Evolutionary conservation across 2,797 vertebrate species (phyloP).

Genomic region (Sphaeramia orbicularis): DNA sequence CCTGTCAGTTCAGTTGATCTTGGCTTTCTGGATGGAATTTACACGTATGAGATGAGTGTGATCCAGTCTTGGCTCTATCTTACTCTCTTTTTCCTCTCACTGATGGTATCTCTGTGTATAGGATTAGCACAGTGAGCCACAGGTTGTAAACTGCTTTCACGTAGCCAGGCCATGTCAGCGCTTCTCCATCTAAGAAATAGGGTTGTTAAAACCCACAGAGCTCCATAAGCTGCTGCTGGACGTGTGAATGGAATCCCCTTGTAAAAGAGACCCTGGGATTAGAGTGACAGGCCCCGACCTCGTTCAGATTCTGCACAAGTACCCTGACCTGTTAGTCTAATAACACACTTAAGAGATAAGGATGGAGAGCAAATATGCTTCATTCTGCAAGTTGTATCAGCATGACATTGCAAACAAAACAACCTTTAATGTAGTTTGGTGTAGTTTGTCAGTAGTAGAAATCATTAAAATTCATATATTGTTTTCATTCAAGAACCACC

Average conservation of each 20-base stretch:
- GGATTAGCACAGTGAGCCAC: conserved; percentile 27
- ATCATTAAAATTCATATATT: no score
- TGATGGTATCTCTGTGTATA: conserved; percentile 5
- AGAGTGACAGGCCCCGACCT: conserved; percentile 34
- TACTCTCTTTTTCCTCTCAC: conserved; percentile 5
- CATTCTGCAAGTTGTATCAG: no score
- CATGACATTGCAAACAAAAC: no score
- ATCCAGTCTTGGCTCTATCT: background rate
- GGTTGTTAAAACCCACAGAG: conserved; percentile 45
- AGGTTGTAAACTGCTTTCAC: conserved; percentile 24
- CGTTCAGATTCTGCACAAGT: conserved; percentile 20
- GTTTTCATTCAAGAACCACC: no score
- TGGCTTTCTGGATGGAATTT: no score
- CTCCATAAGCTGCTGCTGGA: conserved; percentile 53
- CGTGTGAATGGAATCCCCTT: conserved; percentile 61
- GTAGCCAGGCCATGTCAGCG: conserved; percentile 20
- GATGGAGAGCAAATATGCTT: no score
- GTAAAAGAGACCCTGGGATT: conserved; percentile 55
- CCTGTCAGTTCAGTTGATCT: no score
- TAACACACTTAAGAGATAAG: no score
- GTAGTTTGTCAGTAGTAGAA: no score
- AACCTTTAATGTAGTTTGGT: no score
- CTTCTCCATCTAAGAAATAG: conserved; percentile 46
- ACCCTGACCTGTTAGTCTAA: no score
- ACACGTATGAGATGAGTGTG: background rate